Evolutionary conservation across 1,140 invertebrate genomes (phyloP), one percentile per base, ranked within the genome.

Genomic region (Papilio glaucus): DNA sequence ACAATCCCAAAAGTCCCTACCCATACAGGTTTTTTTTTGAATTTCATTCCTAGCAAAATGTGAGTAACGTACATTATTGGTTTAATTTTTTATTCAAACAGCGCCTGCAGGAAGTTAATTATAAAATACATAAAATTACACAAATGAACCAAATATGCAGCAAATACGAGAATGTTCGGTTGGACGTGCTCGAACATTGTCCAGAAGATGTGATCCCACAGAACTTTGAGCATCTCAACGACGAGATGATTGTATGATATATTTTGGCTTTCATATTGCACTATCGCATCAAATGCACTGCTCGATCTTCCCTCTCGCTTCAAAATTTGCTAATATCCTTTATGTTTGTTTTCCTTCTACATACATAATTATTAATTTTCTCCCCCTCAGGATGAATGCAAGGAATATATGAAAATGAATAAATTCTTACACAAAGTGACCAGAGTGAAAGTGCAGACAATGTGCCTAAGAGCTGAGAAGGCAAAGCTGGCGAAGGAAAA

Each of bases 391-490:
- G 79, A 86, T 18, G 88, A 93, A 82, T 90, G 86, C 70, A 89
- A 93, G 41, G 85, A 89, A 67, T 93, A 85, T 75, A 86, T 79
- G 24, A 90, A 93, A 80, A 81, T 94, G 84, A 87, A 92, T 63
- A 93, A 93, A 62, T 92, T 94, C 71, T 74, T 93, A 63, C 76
- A 93, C 37, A 94, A 94, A 87, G 73, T 88, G 12, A 93, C 93
- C 77, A 78, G 87, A 76, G 91, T 88, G 0, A 89, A 85, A 65
- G 87, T 93, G 0, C 90, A 94, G 67, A 83, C 84, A 0, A 83
- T 90, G 63, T 91, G 91, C 49, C 72, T 94, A 3, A 87, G 78
- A 76, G 80, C 85, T 7, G 93, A 94, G 41, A 89, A 92, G 42
- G 77, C 80, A 0, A 93, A 91, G 65, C 75, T 94, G 8, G 63